Conservation (phyloP, 2,797 vertebrate species). For the Champsocephalus esox region DNA sequence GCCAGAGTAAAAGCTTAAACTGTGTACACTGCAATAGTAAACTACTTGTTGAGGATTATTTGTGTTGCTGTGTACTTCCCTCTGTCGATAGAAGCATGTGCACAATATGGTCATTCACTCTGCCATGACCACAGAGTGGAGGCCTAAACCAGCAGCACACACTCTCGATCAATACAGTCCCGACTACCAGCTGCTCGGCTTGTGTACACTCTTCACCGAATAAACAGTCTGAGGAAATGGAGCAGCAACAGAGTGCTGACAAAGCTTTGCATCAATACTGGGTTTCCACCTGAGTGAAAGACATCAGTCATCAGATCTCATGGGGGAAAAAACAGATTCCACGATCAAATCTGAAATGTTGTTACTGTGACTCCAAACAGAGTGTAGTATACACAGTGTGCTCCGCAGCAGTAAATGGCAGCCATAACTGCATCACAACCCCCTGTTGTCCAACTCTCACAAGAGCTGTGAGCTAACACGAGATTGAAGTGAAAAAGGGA, state of each 20-base stretch:
- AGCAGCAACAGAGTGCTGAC: conserved; percentile 51
- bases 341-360: conserved; percentile 7
- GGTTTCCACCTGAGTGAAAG: conserved; percentile 35
- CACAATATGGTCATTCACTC: conserved; percentile 53
- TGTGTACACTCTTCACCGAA: conserved; percentile 59
- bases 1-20: conserved; percentile 11
- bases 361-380: conserved; percentile 8
- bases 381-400: conserved; percentile 32
- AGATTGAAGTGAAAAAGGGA: conserved; percentile 8
- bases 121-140: conserved; percentile 53
- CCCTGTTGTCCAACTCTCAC: conserved; percentile 39
- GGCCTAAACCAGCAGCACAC: conserved; percentile 50
- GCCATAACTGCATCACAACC: conserved; percentile 47
- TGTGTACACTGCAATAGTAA: conserved; percentile 20
- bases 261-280: conserved; percentile 52
- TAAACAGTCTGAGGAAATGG: conserved; percentile 67
- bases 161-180: conserved; percentile 66
- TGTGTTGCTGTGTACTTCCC: conserved; percentile 17
- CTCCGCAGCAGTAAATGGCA: conserved; percentile 37
- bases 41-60: conserved; percentile 31
- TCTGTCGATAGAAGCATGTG: conserved; percentile 29
- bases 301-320: conserved; percentile 29
- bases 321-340: conserved; percentile 6
- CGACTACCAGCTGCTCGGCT: conserved; percentile 57
- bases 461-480: conserved; percentile 37